Evolutionary conservation across 2,888 invertebrate genomes (phyloP).

Genomic region (Himalopsyche tibetana): DNA sequence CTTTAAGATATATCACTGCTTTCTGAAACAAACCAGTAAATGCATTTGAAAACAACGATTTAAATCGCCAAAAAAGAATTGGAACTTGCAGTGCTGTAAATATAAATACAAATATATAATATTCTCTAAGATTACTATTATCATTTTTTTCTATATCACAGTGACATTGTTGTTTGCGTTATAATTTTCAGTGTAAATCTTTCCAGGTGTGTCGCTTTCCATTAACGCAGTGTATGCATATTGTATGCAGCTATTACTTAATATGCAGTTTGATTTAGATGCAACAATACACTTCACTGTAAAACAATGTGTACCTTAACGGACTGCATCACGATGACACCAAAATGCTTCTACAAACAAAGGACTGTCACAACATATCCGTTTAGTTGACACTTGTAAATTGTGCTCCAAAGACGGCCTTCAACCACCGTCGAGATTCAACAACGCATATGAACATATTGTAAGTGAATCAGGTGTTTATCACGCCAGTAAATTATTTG

Average conservation of each 20-base stretch:
- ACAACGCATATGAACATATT: background rate
- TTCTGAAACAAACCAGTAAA: too few species aligned
- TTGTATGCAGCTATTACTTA: background rate
- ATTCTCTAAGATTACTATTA: too few species aligned
- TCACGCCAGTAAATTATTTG: background rate
- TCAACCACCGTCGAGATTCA: too few species aligned
- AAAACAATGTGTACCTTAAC: background rate
- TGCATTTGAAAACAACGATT: too few species aligned
- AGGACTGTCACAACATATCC: constrained; percentile 28
- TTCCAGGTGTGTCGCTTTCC: background rate
- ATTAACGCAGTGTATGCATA: background rate
- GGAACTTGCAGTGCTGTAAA: too few species aligned
- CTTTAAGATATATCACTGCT: too few species aligned
- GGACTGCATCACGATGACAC: background rate
- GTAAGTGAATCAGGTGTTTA: background rate
- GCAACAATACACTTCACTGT: background rate
- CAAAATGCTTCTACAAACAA: constrained; percentile 27
- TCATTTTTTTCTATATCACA: too few species aligned
- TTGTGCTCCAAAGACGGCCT: constrained; percentile 7
- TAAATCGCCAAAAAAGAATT: too few species aligned
- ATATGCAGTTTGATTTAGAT: constrained; percentile 15
- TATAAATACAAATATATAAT: too few species aligned
- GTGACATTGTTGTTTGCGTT: too few species aligned
- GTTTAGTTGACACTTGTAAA: constrained; percentile 22
- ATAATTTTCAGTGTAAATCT: background rate